Evolutionary conservation across 1,140 invertebrate species (phyloP).

Genomic region (Drosophila sp.): DNA sequence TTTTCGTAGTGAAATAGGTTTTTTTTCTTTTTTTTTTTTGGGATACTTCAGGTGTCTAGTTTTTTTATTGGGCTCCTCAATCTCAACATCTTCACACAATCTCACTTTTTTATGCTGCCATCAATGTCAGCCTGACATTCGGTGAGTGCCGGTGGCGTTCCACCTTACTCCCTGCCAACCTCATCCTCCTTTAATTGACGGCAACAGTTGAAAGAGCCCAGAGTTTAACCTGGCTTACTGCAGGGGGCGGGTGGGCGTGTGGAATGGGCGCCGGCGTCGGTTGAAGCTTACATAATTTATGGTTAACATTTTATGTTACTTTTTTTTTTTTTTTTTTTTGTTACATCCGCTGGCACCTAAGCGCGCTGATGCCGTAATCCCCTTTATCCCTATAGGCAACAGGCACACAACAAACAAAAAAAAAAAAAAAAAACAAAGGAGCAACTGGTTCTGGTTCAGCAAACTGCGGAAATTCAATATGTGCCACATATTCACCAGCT

Average conservation of each 20-base stretch:
- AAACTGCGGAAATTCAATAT: conserved; percentile 11
- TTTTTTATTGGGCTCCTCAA: background rate
- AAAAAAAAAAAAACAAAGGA: background rate
- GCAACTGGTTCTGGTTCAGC: conserved; percentile 8
- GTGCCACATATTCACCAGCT: background rate
- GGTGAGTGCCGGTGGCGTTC: background rate
- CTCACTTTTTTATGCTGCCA: conserved; percentile 4
- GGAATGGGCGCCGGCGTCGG: too few relatives aligned
- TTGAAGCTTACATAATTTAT: conserved; percentile 3
- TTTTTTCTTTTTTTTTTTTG: too few relatives aligned
- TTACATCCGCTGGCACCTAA: conserved; percentile 10
- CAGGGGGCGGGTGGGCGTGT: background rate
- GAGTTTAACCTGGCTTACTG: conserved; percentile 10
- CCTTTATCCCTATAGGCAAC: conserved; percentile 5
- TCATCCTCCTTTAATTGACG: background rate
- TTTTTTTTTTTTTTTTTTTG: conserved; percentile 5
- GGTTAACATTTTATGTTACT: conserved; percentile 1
- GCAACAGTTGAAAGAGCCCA: conserved; percentile 1
- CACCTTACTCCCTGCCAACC: background rate
- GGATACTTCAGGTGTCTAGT: background rate
- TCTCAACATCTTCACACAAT: conserved; percentile 3
- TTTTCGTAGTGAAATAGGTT: background rate
- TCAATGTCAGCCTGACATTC: conserved; percentile 3
- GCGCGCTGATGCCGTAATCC: conserved; percentile 2
- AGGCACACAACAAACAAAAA: background rate